These are phyloP conservation scores for Cynoglossus semilaevis DNA, from an alignment of 2,113 vertebrate genomes.

Conservation along the genomic window DNA sequence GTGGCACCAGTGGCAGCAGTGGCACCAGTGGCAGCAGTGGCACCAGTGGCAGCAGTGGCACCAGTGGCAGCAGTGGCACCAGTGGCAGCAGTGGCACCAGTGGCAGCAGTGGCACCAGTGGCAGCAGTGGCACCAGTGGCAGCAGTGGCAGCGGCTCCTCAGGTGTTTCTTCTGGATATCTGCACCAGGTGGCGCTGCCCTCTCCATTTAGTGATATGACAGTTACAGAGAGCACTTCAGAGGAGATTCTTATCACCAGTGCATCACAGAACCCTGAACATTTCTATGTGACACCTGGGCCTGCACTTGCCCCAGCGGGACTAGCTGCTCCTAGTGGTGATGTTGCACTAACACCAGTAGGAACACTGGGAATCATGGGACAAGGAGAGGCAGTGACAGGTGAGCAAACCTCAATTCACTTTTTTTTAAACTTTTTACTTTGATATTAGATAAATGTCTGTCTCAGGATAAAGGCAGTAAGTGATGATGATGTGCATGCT, in stretches of 20 bases:
- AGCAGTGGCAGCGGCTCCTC: slow-evolving; percentile 63
- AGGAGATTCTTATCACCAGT: slow-evolving; percentile 47
- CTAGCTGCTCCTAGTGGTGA: slow-evolving; percentile 36
- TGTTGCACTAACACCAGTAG: slow-evolving; percentile 28
- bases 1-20: slow-evolving; percentile 33
- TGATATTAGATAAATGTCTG: too few relatives aligned
- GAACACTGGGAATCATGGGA: slow-evolving; percentile 25
- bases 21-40: too few relatives aligned
- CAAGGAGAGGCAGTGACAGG: slow-evolving; percentile 36
- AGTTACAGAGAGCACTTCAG: slow-evolving; percentile 52
- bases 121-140: slow-evolving; percentile 43
- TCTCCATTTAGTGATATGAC: slow-evolving; percentile 63
- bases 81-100: slow-evolving; percentile 37
- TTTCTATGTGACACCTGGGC: slow-evolving; percentile 8
- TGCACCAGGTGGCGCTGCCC: slow-evolving; percentile 45
- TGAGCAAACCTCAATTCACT: slow-evolving; percentile 21
- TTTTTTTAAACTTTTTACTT: too few relatives aligned
- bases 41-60: slow-evolving; percentile 37
- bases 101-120: slow-evolving; percentile 37
- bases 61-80: too few relatives aligned
- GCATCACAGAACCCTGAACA: slow-evolving; percentile 44
- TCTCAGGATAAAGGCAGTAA: too few relatives aligned
- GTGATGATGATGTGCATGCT: too few relatives aligned
- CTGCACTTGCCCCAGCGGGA: slow-evolving; percentile 30
- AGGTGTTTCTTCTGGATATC: slow-evolving; percentile 61